phyloP scores from a whole-genome alignment of 2,888 invertebrate genomes.

The Trachelus stipa region DNA sequence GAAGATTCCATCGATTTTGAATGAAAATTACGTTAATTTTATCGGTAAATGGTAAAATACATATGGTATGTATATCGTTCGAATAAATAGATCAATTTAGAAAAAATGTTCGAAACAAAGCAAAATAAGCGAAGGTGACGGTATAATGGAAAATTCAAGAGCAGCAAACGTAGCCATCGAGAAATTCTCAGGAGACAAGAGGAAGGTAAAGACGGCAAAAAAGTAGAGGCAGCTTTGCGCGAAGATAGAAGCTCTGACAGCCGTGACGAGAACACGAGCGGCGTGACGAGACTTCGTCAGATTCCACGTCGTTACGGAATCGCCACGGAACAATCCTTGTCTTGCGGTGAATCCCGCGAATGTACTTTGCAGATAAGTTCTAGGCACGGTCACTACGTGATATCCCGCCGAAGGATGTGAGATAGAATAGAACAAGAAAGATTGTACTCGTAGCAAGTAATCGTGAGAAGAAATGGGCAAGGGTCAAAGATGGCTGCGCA shows the following conservation, averaged over 20 bases:
- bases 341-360: background rate
- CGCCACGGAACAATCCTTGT: background rate
- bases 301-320: conserved; percentile 8
- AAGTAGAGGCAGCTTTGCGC: background rate
- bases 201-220: background rate
- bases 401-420: background rate
- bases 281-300: conserved; percentile 8
- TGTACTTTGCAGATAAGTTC: background rate
- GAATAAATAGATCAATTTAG: too few relatives aligned
- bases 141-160: background rate
- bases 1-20: background rate
- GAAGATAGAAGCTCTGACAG: background rate
- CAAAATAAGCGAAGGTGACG: background rate
- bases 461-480: background rate
- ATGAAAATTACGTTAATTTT: background rate
- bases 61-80: background rate
- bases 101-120: background rate
- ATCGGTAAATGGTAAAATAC: background rate
- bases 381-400: background rate
- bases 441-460: background rate
- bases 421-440: background rate
- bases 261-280: conserved; percentile 10
- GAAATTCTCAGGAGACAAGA: background rate
- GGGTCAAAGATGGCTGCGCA: background rate
- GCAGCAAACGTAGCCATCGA: background rate